Evolutionary conservation across 2,113 vertebrate genomes (phyloP).

Genomic region (Pagrus major): DNA sequence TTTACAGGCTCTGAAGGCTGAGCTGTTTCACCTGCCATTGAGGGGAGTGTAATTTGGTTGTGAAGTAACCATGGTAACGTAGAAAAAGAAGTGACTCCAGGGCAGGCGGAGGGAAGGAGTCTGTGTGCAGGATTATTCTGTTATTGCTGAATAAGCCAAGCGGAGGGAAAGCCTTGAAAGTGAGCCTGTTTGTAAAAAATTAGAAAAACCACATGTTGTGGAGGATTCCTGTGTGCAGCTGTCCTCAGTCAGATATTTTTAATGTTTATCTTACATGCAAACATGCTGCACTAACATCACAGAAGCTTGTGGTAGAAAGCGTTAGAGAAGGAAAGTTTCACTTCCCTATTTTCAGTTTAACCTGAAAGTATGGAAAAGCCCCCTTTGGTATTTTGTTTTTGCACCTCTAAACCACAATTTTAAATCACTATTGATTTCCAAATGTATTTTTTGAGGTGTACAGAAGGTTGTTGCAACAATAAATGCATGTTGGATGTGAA

Average conservation of each 20-base stretch:
- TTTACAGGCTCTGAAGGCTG: conserved; percentile 28
- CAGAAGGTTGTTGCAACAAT: not conserved
- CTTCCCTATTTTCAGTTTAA: conserved; percentile 18
- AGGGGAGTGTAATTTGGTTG: conserved; percentile 60
- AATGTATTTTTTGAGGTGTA: not conserved
- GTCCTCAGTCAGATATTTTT: conserved; percentile 8
- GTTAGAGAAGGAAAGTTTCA: conserved; percentile 16
- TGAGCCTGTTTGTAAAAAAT: not conserved
- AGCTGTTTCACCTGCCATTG: conserved; percentile 56
- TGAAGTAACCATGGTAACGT: conserved; percentile 77
- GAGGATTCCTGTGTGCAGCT: conserved; percentile 11
- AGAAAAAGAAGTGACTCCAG: conserved; percentile 47
- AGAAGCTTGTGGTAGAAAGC: not conserved
- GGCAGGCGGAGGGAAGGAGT: conserved; percentile 44
- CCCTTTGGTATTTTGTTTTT: not conserved
- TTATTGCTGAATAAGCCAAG: conserved; percentile 36
- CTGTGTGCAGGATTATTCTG: conserved; percentile 34
- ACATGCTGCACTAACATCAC: conserved; percentile 14
- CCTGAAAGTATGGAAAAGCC: conserved; percentile 2
- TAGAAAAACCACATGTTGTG: conserved; percentile 13
- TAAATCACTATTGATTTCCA: not conserved
- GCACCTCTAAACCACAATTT: not conserved
- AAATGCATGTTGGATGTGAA: not conserved
- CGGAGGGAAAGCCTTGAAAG: conserved; percentile 8
- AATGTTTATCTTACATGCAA: conserved; percentile 39